These are phyloP conservation scores for Cyrtorhinus lividipennis DNA, from an alignment of 1,140 invertebrate species.

Conservation along the genomic window DNA sequence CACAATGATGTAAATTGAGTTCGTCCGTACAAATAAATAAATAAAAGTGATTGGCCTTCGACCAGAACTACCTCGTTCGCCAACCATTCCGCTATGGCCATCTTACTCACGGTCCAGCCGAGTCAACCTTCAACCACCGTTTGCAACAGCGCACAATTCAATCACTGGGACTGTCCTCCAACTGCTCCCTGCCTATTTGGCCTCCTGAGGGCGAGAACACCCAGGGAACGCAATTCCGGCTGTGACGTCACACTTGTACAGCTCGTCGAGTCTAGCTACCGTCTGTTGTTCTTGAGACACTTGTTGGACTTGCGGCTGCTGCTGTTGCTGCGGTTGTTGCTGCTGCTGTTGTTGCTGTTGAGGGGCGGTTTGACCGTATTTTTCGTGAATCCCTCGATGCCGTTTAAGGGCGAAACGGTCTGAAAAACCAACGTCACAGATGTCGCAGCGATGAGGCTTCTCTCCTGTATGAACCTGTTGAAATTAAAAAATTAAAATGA, in stretches of 20 bases:
- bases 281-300: neutral
- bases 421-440: conserved; percentile 72
- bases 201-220: conserved; percentile 21
- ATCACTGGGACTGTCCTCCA: no score
- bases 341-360: conserved; percentile 26
- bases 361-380: conserved; percentile 45
- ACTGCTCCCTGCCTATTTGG: no score
- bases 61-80: no score
- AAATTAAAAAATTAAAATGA: no score
- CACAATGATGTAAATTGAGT: no score
- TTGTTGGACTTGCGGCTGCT: no score
- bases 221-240: conserved; percentile 24
- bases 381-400: conserved; percentile 61
- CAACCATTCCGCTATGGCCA: no score
- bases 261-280: conserved; percentile 15
- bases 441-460: conserved; percentile 46
- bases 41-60: no score
- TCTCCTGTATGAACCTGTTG: conserved; percentile 30
- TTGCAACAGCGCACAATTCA: no score
- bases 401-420: conserved; percentile 64
- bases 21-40: no score
- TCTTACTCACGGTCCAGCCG: no score
- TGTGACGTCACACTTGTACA: conserved; percentile 25
- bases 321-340: conserved; percentile 14
- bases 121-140: no score